Evolutionary conservation across 2,888 invertebrate species (phyloP).

Genomic region (Epirrhoe tristata): DNA sequence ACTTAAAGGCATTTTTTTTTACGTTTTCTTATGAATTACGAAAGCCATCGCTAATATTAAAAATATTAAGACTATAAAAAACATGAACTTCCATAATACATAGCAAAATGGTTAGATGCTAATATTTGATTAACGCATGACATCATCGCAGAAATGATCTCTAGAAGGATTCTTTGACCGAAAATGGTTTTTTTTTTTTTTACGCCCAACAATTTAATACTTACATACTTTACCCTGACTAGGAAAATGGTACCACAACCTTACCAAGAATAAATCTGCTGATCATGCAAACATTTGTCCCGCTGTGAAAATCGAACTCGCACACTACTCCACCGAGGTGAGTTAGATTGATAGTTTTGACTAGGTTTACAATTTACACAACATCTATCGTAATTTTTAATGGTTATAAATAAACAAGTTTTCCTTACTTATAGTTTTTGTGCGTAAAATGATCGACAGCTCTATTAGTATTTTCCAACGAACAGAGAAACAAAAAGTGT

Average conservation of each 20-base stretch:
- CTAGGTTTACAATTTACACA: no score
- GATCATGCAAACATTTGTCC: no score
- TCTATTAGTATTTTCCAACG: background rate
- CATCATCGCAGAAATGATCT: slow-evolving; percentile 13
- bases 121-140: slow-evolving; percentile 7
- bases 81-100: slow-evolving; percentile 14
- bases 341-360: no score
- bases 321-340: no score
- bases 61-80: background rate
- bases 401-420: background rate
- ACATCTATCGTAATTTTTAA: background rate
- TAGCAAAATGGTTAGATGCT: slow-evolving; percentile 12
- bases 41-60: no score
- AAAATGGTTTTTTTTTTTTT: background rate
- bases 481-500: background rate
- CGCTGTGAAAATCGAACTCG: no score
- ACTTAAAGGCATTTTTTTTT: no score
- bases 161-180: slow-evolving; percentile 11
- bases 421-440: background rate
- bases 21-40: no score
- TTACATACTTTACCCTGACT: background rate
- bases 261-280: no score
- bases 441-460: background rate
- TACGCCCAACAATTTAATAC: no score
- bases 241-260: background rate